A percentile compares a stretch with the other conserved stretches of the same genome.
Conservation (phyloP, 1,140 invertebrate species). For the Trichonephila inaurata region DNA sequence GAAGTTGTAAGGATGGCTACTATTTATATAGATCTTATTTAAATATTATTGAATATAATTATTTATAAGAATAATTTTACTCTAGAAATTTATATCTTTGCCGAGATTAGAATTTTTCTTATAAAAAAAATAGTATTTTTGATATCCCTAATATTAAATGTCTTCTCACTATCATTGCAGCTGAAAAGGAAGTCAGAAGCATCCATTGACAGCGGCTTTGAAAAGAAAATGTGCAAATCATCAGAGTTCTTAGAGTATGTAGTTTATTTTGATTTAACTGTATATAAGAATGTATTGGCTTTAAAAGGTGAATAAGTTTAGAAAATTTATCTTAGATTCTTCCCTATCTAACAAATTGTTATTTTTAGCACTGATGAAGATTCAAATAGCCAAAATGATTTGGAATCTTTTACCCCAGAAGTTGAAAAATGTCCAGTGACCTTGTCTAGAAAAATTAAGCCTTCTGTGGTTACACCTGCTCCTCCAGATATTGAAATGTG, state of each 20-base stretch:
- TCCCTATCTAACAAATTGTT: background rate
- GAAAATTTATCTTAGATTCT: background rate
- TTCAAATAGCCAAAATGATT: conserved; percentile 70
- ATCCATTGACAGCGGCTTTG: conserved; percentile 57
- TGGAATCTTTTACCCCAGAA: conserved; percentile 28
- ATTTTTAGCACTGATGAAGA: conserved; percentile 59
- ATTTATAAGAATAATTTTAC: no score
- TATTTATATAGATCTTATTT: no score
- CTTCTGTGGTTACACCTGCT: conserved; percentile 11
- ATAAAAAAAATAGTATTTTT: no score
- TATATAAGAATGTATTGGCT: no score
- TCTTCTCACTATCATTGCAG: background rate
- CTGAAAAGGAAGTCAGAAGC: conserved; percentile 71
- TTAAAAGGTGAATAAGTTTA: no score
- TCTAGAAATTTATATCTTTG: no score
- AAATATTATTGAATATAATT: no score
- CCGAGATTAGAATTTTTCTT: no score
- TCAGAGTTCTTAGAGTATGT: conserved; percentile 52
- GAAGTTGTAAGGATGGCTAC: no score
- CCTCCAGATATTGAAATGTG: conserved; percentile 63
- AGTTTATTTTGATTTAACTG: background rate
- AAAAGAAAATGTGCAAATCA: conserved; percentile 65
- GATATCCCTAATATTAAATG: no score
- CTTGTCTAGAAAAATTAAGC: conserved; percentile 45
- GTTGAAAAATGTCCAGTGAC: conserved; percentile 8